Evolutionary conservation across 2,113 vertebrate species (phyloP), one percentile per base, ranked within the genome.

Genomic region (Dolichallabes microphthalmus): DNA sequence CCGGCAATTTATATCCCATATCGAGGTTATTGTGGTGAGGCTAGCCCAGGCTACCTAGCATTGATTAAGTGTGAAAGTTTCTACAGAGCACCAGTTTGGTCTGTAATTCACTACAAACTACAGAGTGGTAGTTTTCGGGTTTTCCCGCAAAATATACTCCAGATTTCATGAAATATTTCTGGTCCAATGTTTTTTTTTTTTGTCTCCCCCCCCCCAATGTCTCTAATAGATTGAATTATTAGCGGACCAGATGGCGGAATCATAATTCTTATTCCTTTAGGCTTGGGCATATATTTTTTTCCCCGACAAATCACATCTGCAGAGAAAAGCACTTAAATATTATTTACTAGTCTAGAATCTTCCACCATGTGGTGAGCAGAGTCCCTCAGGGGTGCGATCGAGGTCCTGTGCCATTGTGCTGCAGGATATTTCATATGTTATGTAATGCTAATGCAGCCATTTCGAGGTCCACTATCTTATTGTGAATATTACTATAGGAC

Each of bases 301-400:
- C 84, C 77, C 61, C n/a, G n/a, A 71, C 71, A 50, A 82, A 53
- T 80, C 77, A 84, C 39, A 15, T 71, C 69, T 64, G n/a, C 39
- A 52, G 19, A 77, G 22, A 76, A 30, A 86, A 75, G 78, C 60
- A 53, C 63, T 45, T 63, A 71, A 50, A 80, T 83, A 80, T 83
- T 88, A 88, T 88, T 88, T 86, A 88, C 63, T 69, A 63, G 73
- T 82, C 25, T 63, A 83, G 81, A 82, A 75, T 79, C 76, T 30
- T 83, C 57, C 64, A 86, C 58, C 84, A 88, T 61, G 82, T 64
- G 77, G 27, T 45, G 82, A 74, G 63, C 69, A 32, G 53, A 71
- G 61, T 71, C 64, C 74, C n/a, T 60, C 83, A 79, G 61, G 60
- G 83, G 61, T 52, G 39, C n/a, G n/a, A 30, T 66, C 63, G 14